Conservation (phyloP, 2,888 invertebrate genomes). For the Perizoma flavofasciatum region DNA sequence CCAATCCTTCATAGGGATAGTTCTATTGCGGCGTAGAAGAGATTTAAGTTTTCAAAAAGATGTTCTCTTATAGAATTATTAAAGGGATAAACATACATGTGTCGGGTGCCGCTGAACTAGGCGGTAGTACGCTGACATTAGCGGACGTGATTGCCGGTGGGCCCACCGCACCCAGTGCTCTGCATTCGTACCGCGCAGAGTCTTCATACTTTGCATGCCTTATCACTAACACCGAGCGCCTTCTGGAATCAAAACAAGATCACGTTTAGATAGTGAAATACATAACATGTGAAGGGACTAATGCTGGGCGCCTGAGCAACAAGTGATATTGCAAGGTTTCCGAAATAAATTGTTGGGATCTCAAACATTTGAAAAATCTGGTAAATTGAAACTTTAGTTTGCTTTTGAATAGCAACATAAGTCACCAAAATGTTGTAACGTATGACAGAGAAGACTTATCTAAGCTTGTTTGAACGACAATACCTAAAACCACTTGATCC, state of each 20-base stretch:
- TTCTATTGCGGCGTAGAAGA: too few relatives aligned
- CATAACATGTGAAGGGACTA: background rate
- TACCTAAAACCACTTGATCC: too few relatives aligned
- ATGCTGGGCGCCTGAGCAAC: background rate
- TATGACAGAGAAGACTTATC: too few relatives aligned
- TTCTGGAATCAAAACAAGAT: constrained; percentile 79
- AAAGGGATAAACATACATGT: constrained; percentile 54
- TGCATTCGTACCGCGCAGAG: constrained; percentile 92
- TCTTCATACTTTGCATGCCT: constrained; percentile 89
- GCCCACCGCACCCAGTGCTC: constrained; percentile 88
- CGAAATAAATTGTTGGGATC: background rate
- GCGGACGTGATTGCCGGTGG: constrained; percentile 82
- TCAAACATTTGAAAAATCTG: constrained; percentile 5
- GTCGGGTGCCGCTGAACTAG: constrained; percentile 73
- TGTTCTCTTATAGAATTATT: too few relatives aligned
- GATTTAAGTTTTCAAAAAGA: too few relatives aligned
- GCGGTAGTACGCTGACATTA: constrained; percentile 78
- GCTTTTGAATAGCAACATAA: constrained; percentile 2
- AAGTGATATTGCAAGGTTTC: background rate
- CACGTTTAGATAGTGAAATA: constrained; percentile 20
- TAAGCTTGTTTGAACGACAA: too few relatives aligned
- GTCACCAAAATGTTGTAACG: too few relatives aligned
- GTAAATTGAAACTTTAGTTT: constrained; percentile 7
- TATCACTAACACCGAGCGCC: constrained; percentile 93
- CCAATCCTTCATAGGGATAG: too few relatives aligned